A percentile compares a stretch with the other conserved stretches of the same genome.
phyloP scores from a whole-genome alignment of 2,888 invertebrate species.

The Chymomyza fuscimana region DNA sequence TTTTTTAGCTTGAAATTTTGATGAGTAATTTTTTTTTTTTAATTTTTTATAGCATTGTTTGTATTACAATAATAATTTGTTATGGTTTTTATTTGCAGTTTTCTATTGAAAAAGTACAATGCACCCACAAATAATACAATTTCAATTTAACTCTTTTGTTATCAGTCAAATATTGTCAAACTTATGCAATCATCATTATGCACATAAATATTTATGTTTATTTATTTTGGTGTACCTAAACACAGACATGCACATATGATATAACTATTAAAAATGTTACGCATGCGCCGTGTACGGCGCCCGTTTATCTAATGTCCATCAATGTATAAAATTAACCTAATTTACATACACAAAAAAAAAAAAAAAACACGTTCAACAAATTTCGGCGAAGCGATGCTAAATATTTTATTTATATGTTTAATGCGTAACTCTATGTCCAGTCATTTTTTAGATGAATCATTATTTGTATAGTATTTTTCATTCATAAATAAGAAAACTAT shows the following conservation, averaged over 20 bases:
- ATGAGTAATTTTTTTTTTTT: background rate
- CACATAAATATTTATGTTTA: conserved; percentile 12
- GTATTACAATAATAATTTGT: background rate
- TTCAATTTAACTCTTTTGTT: background rate
- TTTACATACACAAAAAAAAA: conserved; percentile 37
- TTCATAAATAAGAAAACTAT: conserved; percentile 58
- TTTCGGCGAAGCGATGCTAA: conserved; percentile 59
- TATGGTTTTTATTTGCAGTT: background rate
- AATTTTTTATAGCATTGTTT: no score
- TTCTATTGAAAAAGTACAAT: background rate
- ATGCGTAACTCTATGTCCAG: conserved; percentile 41
- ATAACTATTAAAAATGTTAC: conserved; percentile 32
- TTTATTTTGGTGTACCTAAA: background rate
- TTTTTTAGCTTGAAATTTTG: background rate
- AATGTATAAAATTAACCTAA: conserved; percentile 6
- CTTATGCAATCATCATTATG: background rate
- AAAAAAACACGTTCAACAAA: conserved; percentile 25
- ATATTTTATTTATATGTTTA: conserved; percentile 47
- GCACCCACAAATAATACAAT: background rate
- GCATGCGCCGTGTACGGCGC: conserved; percentile 44
- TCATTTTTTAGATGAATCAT: conserved; percentile 57
- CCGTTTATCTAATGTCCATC: background rate
- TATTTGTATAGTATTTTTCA: conserved; percentile 55
- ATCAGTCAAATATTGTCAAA: background rate
- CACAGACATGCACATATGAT: background rate